A percentile compares a stretch with the other conserved stretches of the same genome.
Evolutionary conservation across 1,140 invertebrate genomes (phyloP).

Genomic region (Andricus grossulariae): DNA sequence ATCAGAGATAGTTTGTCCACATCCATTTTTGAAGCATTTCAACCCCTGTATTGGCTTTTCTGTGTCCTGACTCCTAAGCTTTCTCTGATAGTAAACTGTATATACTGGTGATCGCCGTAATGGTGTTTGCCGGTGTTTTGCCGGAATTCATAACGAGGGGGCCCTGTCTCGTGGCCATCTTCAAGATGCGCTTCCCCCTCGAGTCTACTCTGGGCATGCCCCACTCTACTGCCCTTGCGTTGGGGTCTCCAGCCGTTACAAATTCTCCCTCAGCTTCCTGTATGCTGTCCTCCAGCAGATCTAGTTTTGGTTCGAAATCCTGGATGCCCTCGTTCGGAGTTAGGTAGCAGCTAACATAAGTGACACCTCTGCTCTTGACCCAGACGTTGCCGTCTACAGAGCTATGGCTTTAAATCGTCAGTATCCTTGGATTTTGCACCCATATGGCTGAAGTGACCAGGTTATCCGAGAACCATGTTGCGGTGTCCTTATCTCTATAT

Average conservation of each 20-base stretch:
- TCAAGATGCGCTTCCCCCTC: slow-evolving; percentile 37
- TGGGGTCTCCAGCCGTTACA: slow-evolving; percentile 52
- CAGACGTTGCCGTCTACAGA: no score
- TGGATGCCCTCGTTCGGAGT: slow-evolving; percentile 43
- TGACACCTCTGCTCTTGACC: no score
- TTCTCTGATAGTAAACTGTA: slow-evolving; percentile 36
- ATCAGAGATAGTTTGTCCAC: not conserved
- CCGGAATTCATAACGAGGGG: slow-evolving; percentile 41
- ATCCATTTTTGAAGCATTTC: not conserved
- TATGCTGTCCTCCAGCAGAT: not conserved
- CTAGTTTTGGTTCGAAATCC: slow-evolving; percentile 33
- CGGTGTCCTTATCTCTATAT: no score
- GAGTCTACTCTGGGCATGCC: slow-evolving; percentile 36
- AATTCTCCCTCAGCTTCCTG: slow-evolving; percentile 35
- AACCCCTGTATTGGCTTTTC: not conserved
- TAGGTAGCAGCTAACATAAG: no score
- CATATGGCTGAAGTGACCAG: no score
- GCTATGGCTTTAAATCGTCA: no score
- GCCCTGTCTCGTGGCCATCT: slow-evolving; percentile 39
- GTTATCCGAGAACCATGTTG: no score
- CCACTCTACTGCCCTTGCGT: slow-evolving; percentile 48
- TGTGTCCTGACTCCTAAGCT: no score
- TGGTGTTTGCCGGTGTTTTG: slow-evolving; percentile 21
- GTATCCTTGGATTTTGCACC: no score
- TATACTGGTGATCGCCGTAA: slow-evolving; percentile 58